A percentile compares a stretch with the other conserved stretches of the same genome.
Conservation (phyloP, 2,113 vertebrate genomes). For the Emberiza fucata region DNA sequence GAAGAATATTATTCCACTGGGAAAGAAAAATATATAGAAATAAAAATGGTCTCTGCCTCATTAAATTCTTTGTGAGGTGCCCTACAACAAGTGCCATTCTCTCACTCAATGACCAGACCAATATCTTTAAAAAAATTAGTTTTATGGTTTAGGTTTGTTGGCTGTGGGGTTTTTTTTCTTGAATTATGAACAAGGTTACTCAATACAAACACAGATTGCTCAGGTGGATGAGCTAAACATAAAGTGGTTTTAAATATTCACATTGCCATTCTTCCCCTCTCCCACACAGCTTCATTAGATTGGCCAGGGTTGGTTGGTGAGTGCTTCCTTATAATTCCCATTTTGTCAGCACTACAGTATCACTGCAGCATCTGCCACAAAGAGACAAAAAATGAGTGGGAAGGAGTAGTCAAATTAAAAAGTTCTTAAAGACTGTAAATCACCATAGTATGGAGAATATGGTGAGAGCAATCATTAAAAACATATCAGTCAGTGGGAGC, state of each 20-base stretch:
- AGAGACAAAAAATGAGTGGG: constrained; percentile 3
- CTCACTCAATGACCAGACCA: background rate
- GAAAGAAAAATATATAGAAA: background rate
- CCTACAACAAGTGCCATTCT: background rate
- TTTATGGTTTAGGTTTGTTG: background rate
- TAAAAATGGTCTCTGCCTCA: background rate
- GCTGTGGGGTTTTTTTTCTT: background rate
- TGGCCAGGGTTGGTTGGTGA: constrained; percentile 1
- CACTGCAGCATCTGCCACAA: background rate
- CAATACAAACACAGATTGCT: background rate
- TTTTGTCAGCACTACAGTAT: constrained; percentile 29
- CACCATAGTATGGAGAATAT: background rate
- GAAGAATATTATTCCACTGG: background rate
- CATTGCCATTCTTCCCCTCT: background rate
- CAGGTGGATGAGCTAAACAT: background rate
- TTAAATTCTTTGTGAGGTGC: background rate
- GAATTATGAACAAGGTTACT: background rate
- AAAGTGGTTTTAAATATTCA: background rate
- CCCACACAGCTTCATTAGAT: background rate
- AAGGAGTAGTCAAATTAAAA: constrained; percentile 53
- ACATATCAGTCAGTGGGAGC: constrained; percentile 12
- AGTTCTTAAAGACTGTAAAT: background rate
- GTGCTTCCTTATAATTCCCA: background rate
- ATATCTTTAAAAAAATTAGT: background rate
- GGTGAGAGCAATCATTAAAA: constrained; percentile 30